These are phyloP conservation scores for Corbicula japonica DNA, from an alignment of 2,888 invertebrate genomes.

Conservation along the genomic window DNA sequence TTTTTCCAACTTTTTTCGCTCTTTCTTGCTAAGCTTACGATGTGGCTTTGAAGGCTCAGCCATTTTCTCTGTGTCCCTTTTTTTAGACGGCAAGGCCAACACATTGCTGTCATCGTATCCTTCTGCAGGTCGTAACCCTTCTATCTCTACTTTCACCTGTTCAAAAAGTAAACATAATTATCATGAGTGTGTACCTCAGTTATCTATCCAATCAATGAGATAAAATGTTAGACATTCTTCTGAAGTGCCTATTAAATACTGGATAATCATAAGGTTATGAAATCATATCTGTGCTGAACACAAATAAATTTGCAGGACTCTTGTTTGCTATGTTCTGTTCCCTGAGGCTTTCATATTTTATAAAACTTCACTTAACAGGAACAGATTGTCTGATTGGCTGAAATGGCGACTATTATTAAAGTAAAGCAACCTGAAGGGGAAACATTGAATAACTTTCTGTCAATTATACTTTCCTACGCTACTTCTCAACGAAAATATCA, in stretches of 20 bases:
- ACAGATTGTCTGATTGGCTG: no score
- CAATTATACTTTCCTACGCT: no score
- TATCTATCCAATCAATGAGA: not conserved
- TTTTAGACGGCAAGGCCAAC: conserved; percentile 93
- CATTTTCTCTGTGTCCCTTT: conserved; percentile 90
- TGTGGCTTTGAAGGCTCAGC: conserved; percentile 82
- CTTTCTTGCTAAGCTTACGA: conserved; percentile 94
- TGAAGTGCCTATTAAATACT: not conserved
- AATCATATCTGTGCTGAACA: not conserved
- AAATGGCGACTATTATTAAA: no score
- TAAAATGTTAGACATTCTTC: not conserved
- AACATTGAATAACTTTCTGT: no score
- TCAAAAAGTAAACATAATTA: conserved; percentile 22
- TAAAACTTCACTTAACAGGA: no score
- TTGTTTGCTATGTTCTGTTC: not conserved
- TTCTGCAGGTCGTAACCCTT: conserved; percentile 49
- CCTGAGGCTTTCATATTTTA: no score
- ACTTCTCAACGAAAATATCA: no score
- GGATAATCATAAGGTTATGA: not conserved
- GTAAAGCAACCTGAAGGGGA: no score
- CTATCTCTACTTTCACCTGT: conserved; percentile 78
- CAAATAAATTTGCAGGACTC: not conserved
- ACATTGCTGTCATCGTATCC: conserved; percentile 91
- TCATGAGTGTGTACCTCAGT: not conserved
- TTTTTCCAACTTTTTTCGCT: conserved; percentile 94